phyloP scores from a whole-genome alignment of 2,113 vertebrate genomes.

The Neolamprologus variostigma region DNA sequence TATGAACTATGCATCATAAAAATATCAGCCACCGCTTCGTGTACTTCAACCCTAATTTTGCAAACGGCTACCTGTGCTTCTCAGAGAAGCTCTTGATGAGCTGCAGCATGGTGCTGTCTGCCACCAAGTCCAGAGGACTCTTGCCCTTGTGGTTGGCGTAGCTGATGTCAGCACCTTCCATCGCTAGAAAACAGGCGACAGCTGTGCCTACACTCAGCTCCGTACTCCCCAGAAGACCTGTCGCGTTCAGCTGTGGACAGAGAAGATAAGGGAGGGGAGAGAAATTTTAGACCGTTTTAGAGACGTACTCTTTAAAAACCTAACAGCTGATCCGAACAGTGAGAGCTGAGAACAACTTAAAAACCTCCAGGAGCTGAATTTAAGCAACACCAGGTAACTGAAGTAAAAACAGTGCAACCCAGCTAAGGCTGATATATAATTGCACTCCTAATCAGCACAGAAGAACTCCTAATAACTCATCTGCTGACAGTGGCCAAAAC shows the following conservation, averaged over 20 bases:
- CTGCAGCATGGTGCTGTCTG: conserved; percentile 76
- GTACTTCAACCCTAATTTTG: not conserved
- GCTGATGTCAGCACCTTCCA: conserved; percentile 88
- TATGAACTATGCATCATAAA: not conserved
- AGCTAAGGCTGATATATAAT: not conserved
- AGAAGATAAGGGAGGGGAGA: not conserved
- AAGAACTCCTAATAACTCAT: conserved; percentile 15
- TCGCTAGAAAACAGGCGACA: conserved; percentile 87
- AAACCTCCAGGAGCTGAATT: not conserved
- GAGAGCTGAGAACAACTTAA: not conserved
- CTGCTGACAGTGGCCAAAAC: conserved; percentile 17
- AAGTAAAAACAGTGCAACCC: not conserved
- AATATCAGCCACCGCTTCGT: not conserved
- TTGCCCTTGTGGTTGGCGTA: conserved; percentile 94
- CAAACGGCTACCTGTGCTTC: conserved; percentile 80
- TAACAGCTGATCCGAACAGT: not conserved
- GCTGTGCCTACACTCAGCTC: conserved; percentile 84
- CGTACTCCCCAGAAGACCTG: conserved; percentile 78
- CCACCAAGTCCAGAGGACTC: conserved; percentile 84
- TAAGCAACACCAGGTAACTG: not conserved
- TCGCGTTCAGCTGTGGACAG: conserved; percentile 75
- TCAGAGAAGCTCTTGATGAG: conserved; percentile 88
- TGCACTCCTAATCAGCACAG: conserved; percentile 23
- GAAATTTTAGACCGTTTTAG: not conserved
- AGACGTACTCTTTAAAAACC: not conserved